A percentile compares a stretch with the other conserved stretches of the same genome.
phyloP scores from a whole-genome alignment of 2,797 vertebrate species.

The Poeciliopsis paucimaculata region DNA sequence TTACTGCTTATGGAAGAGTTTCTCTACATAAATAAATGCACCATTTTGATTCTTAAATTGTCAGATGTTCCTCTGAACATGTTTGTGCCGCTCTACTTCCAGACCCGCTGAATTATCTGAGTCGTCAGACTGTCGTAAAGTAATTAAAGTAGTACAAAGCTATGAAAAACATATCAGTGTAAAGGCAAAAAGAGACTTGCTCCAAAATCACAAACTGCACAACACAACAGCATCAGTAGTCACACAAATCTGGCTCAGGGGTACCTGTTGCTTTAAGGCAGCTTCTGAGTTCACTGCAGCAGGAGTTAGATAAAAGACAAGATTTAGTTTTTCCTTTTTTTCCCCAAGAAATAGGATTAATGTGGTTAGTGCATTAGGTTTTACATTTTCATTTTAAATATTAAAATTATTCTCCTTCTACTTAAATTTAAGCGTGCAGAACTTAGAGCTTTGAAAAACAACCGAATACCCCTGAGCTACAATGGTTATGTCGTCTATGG shows the following conservation, averaged over 20 bases:
- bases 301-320: neutral
- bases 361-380: neutral
- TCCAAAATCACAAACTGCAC: slow-evolving; percentile 72
- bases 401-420: slow-evolving; percentile 7
- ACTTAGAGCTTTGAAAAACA: slow-evolving; percentile 36
- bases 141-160: slow-evolving; percentile 80
- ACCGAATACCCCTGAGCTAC: slow-evolving; percentile 54
- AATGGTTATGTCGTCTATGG: slow-evolving; percentile 72
- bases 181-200: slow-evolving; percentile 77
- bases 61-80: slow-evolving; percentile 65
- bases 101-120: slow-evolving; percentile 82
- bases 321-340: neutral
- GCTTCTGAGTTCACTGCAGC: slow-evolving; percentile 23
- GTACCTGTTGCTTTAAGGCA: slow-evolving; percentile 1
- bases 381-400: neutral
- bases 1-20: slow-evolving; percentile 8
- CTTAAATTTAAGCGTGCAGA: slow-evolving; percentile 6
- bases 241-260: slow-evolving; percentile 58
- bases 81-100: slow-evolving; percentile 77
- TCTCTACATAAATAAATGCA: slow-evolving; percentile 44
- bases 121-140: slow-evolving; percentile 71
- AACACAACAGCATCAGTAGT: slow-evolving; percentile 66
- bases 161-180: slow-evolving; percentile 79
- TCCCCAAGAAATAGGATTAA: neutral
- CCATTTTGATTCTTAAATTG: slow-evolving; percentile 23